phyloP scores from a whole-genome alignment of 2,113 vertebrate genomes.

The Alethe castanea region DNA sequence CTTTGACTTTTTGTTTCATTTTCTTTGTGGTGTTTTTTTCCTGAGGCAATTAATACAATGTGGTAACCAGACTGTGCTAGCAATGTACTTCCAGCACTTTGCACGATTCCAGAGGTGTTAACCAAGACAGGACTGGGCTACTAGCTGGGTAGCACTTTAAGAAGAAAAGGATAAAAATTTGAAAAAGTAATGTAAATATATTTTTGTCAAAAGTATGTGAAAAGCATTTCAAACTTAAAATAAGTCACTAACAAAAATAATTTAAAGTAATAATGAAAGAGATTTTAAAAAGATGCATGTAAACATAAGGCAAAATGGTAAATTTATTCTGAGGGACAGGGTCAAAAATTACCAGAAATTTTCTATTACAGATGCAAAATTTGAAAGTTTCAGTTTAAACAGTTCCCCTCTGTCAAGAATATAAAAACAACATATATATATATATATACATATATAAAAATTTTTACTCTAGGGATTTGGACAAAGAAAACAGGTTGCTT shows the following conservation, averaged over 20 bases:
- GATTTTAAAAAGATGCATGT: neutral
- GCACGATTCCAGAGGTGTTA: neutral
- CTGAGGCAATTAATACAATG: neutral
- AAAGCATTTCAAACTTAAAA: neutral
- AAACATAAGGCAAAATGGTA: neutral
- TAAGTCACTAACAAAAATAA: neutral
- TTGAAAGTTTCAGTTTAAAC: neutral
- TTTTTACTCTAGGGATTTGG: neutral
- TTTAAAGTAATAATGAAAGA: neutral
- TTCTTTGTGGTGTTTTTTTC: neutral
- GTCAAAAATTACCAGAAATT: neutral
- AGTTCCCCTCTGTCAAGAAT: neutral
- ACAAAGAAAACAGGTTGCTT: neutral
- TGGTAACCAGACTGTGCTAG: neutral
- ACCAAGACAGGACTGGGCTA: neutral
- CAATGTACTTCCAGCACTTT: neutral
- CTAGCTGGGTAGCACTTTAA: neutral
- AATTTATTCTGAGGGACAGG: neutral
- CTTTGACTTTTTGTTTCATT: neutral
- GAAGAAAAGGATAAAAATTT: neutral
- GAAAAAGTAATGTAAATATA: neutral
- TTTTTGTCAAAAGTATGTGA: neutral
- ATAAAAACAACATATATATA: neutral
- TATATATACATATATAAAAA: neutral
- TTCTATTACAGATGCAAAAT: neutral